Evolutionary conservation across 2,888 invertebrate species (phyloP), one percentile per base, ranked within the genome.

Genomic region (Tortricodes alternella): DNA sequence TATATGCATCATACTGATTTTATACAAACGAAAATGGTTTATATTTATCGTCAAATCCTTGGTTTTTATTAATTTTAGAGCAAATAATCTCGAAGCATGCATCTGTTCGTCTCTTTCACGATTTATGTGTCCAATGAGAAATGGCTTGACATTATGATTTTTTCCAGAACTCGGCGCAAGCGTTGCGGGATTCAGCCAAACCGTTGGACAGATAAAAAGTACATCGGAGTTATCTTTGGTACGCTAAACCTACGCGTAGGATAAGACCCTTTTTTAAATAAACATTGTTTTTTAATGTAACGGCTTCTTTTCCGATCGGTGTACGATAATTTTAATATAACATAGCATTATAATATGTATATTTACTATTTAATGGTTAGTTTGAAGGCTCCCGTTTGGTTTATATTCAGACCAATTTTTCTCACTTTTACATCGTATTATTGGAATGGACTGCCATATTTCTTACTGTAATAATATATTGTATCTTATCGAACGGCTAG

Each of bases 361-460:
- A 78, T 78, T 73, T 78, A 65, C 71, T 79, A 78, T 78, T 74
- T 83, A 77, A 78, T 73, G 71, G 69, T 74, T 80, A 82, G 76
- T 77, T 80, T 70, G 67, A 77, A 70, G 68, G 71, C 73, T 81
- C 83, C 74, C 70, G 62, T 76, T 78, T 70, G 62, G 68, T 77
- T 80, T 82, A 72, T 76, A 79, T 83, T 85, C 83, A 82, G 89
- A 89, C 89, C 89, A 89, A 89, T 86, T 87, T 85, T 84, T 83
- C 82, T 83, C 85, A 84, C 78, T 84, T 85, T 83, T 85, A 86
- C 84, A 83, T 80, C 68, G 71, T 81, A 75, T 75, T 75, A 75
- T 82, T 79, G 76, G 76, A 83, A 83, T 80, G 84, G 83, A 89
- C 89, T 89, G 89, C 89, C 89, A 89, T 86, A 80, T 82, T 80